These are phyloP conservation scores for Acronicta alni DNA, from an alignment of 2,888 invertebrate species.

Conservation along the genomic window DNA sequence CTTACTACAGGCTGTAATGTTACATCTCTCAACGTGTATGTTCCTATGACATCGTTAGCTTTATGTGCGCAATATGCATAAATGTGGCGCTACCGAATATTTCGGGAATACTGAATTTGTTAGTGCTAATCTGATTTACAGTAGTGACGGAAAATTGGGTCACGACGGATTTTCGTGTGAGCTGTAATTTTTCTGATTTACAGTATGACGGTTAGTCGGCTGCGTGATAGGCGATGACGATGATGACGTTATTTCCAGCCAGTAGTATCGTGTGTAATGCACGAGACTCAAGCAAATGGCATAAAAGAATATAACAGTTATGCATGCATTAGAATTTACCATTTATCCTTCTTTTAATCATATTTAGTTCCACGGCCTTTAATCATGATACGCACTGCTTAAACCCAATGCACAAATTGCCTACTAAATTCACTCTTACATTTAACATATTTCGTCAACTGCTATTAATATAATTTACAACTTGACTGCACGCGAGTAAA, in stretches of 20 bases:
- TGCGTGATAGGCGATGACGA: no score
- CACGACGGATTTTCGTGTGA: constrained; percentile 21
- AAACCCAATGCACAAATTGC: constrained; percentile 2
- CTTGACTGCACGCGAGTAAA: constrained; percentile 11
- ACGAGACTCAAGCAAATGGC: no score
- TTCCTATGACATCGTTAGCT: constrained; percentile 35
- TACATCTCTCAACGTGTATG: constrained; percentile 14
- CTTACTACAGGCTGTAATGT: constrained; percentile 31
- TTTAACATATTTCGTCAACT: constrained; percentile 25
- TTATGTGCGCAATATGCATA: constrained; percentile 23
- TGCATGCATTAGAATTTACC: no score
- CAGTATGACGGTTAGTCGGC: no score
- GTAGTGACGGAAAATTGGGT: constrained; percentile 26
- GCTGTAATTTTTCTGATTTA: not conserved
- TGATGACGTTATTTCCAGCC: no score
- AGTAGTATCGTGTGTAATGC: no score
- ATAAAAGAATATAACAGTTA: no score
- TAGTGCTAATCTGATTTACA: constrained; percentile 19
- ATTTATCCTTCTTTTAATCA: no score
- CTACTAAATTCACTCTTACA: constrained; percentile 8
- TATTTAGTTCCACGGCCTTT: no score
- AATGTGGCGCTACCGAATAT: constrained; percentile 32
- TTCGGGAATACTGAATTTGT: constrained; percentile 37
- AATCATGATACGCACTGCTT: no score
- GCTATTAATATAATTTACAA: constrained; percentile 36